Evolutionary conservation across 2,797 vertebrate species (phyloP).

Genomic region (Xiphophorus birchmanni): DNA sequence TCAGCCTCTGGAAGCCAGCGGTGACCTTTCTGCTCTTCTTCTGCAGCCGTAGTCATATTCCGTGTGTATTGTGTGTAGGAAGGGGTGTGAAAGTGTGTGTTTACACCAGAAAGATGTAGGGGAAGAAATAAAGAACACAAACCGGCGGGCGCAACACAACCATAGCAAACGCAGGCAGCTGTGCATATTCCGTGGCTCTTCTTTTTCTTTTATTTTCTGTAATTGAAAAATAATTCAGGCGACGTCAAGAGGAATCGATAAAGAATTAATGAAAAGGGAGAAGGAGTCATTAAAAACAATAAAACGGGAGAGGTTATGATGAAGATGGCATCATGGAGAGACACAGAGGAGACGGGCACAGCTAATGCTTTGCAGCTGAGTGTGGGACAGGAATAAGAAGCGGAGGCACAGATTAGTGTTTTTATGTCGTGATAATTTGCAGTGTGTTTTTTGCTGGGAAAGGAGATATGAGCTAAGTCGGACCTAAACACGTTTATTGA

Average conservation of each 20-base stretch:
- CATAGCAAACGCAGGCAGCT: slow-evolving; percentile 14
- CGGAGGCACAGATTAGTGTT: background rate
- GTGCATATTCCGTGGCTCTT: slow-evolving; percentile 66
- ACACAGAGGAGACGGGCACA: slow-evolving; percentile 71
- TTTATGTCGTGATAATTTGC: background rate
- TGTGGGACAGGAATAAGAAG: background rate
- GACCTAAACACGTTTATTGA: background rate
- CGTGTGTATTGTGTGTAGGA: slow-evolving; percentile 28
- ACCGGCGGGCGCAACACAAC: slow-evolving; percentile 13
- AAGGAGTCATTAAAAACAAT: slow-evolving; percentile 86
- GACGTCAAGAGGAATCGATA: slow-evolving; percentile 82
- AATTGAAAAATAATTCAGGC: slow-evolving; percentile 87
- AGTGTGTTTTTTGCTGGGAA: background rate
- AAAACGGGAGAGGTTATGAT: slow-evolving; percentile 82
- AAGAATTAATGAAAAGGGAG: slow-evolving; percentile 86
- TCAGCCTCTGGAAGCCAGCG: slow-evolving; percentile 75
- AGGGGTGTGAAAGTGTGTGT: slow-evolving; percentile 41
- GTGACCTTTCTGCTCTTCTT: slow-evolving; percentile 81
- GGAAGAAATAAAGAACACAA: slow-evolving; percentile 20
- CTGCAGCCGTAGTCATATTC: slow-evolving; percentile 63
- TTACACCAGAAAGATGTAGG: slow-evolving; percentile 7
- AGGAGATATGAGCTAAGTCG: background rate
- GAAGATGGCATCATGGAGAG: slow-evolving; percentile 81
- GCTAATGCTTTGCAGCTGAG: slow-evolving; percentile 6
- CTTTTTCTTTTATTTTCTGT: slow-evolving; percentile 79